Percentiles rank a stretch among this genome's conserved stretches.
phyloP scores from a whole-genome alignment of 2,797 vertebrate species.

The Octomys mimax region DNA sequence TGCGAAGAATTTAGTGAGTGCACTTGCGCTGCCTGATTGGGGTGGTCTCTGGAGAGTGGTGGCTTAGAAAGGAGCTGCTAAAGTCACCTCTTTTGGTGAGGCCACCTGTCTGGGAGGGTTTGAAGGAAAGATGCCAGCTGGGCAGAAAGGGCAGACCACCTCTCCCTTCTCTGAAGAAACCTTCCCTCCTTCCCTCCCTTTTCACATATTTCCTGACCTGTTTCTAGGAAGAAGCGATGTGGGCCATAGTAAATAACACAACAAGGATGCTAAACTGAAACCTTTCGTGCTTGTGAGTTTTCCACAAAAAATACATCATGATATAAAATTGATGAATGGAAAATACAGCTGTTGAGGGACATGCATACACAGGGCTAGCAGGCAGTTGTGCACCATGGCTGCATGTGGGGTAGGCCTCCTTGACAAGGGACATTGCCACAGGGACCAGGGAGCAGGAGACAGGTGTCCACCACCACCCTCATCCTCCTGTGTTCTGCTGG shows the following conservation, averaged over 20 bases:
- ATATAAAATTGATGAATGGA: background rate
- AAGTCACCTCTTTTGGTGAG: background rate
- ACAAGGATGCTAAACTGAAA: background rate
- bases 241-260: background rate
- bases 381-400: fast-evolving
- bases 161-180: no score
- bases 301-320: background rate
- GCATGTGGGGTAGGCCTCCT: background rate
- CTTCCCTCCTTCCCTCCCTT: background rate
- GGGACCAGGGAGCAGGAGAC: background rate
- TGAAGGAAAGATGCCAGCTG: background rate
- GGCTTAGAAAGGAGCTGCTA: background rate
- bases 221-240: background rate
- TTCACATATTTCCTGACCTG: background rate
- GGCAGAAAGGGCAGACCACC: background rate
- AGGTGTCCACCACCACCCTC: background rate
- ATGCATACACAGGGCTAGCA: no score
- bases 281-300: background rate
- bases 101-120: background rate
- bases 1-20: background rate
- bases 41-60: fast-evolving
- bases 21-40: fast-evolving
- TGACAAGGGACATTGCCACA: background rate
- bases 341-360: background rate
- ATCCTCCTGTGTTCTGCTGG: background rate